Percentiles rank a stretch among this genome's conserved stretches.
Evolutionary conservation across 2,113 vertebrate species (phyloP).

Genomic region (Halichoeres trimaculatus): DNA sequence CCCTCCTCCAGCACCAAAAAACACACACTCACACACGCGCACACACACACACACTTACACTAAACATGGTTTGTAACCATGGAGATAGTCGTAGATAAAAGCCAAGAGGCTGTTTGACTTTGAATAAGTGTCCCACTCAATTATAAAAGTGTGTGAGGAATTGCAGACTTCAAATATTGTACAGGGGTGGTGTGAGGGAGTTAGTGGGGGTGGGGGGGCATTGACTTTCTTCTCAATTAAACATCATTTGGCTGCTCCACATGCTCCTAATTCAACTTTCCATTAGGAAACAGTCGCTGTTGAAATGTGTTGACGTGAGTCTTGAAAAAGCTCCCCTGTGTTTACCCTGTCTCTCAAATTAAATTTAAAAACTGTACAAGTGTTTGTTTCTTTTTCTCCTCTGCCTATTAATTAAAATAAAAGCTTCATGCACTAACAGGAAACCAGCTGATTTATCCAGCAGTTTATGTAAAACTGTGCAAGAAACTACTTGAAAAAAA

Average conservation of each 20-base stretch:
- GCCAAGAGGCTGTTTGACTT: slow-evolving; percentile 59
- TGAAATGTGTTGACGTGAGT: slow-evolving; percentile 25
- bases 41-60: slow-evolving; percentile 11
- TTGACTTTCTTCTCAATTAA: slow-evolving; percentile 68
- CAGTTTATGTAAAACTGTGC: too few relatives aligned
- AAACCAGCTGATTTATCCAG: too few relatives aligned
- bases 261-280: slow-evolving; percentile 48
- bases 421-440: background rate
- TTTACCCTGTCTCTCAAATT: background rate
- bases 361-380: slow-evolving; percentile 1
- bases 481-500: too few relatives aligned
- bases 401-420: background rate
- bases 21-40: slow-evolving; percentile 14
- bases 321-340: background rate
- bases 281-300: background rate
- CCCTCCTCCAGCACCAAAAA: slow-evolving; percentile 46
- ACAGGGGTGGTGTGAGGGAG: background rate
- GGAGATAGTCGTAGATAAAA: slow-evolving; percentile 64
- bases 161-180: slow-evolving; percentile 32
- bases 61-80: slow-evolving; percentile 65
- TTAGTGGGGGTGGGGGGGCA: background rate
- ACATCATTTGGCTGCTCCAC: slow-evolving; percentile 34
- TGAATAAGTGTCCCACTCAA: slow-evolving; percentile 58
- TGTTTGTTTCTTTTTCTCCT: background rate
- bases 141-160: slow-evolving; percentile 59